Evolutionary conservation across 2,797 vertebrate species (phyloP).

Genomic region (Brotula barbata): DNA sequence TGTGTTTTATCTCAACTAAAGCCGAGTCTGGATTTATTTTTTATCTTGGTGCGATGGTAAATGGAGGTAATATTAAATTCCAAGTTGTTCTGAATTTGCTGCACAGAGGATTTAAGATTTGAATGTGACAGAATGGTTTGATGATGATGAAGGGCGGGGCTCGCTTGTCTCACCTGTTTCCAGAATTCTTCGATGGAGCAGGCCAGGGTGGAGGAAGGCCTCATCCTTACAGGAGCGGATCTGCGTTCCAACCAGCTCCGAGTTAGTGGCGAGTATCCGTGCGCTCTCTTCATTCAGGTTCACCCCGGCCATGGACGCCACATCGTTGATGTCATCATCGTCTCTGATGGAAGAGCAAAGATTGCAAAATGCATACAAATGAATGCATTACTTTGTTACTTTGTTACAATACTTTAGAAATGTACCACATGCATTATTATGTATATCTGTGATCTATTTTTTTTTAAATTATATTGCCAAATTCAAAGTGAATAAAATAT

Average conservation of each 20-base stretch:
- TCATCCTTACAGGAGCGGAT: conserved; percentile 89
- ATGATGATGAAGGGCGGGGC: too few relatives aligned
- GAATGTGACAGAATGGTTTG: too few relatives aligned
- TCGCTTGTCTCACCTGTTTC: conserved; percentile 79
- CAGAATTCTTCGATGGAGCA: conserved; percentile 85
- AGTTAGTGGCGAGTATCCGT: conserved; percentile 85
- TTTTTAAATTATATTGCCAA: too few relatives aligned
- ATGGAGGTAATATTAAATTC: conserved; percentile 5
- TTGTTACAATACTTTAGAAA: background rate
- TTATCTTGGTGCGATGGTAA: background rate
- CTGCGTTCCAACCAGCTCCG: conserved; percentile 85
- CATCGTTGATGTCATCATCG: conserved; percentile 90
- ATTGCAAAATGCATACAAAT: conserved; percentile 9
- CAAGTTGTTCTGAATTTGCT: background rate
- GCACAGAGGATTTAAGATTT: background rate
- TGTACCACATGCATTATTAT: too few relatives aligned
- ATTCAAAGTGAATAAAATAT: too few relatives aligned
- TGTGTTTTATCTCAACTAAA: conserved; percentile 50
- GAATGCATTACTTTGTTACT: background rate
- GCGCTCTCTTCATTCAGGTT: conserved; percentile 89
- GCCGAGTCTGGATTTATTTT: conserved; percentile 44
- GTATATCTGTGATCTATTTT: too few relatives aligned
- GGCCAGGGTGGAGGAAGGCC: conserved; percentile 83
- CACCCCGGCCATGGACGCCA: conserved; percentile 88
- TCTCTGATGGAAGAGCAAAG: conserved; percentile 71